phyloP scores from a whole-genome alignment of 1,140 invertebrate genomes.

The Diorhabda elongata region DNA sequence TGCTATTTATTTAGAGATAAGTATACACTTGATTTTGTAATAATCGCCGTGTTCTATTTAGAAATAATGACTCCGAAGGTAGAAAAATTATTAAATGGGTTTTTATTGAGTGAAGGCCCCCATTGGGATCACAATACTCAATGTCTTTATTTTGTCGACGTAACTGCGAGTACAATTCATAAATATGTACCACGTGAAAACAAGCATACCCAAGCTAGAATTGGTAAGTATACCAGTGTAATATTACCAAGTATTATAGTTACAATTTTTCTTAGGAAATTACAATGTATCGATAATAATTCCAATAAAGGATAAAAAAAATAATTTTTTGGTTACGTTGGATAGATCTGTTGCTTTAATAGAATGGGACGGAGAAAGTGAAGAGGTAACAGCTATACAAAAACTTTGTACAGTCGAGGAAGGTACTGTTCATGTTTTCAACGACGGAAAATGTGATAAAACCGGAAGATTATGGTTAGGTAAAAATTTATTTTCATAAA shows the following conservation, averaged over 20 bases:
- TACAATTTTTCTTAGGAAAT: not conserved
- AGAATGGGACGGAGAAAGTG: slow-evolving; percentile 58
- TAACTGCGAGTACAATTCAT: slow-evolving; percentile 53
- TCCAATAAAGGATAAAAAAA: slow-evolving; percentile 58
- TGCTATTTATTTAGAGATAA: too few species aligned
- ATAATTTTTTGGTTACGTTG: slow-evolving; percentile 62
- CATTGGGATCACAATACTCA: slow-evolving; percentile 63
- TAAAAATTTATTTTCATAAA: slow-evolving; percentile 13
- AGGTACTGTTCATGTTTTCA: slow-evolving; percentile 60
- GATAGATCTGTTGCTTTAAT: slow-evolving; percentile 58
- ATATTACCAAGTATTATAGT: not conserved
- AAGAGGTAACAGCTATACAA: slow-evolving; percentile 29
- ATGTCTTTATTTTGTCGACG: slow-evolving; percentile 65
- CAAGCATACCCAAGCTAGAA: slow-evolving; percentile 30
- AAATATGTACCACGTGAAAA: slow-evolving; percentile 38
- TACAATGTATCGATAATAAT: slow-evolving; percentile 51
- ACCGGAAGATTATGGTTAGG: slow-evolving; percentile 65
- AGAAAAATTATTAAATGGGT: slow-evolving; percentile 27
- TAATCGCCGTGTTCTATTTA: not conserved
- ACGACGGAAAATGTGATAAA: slow-evolving; percentile 83
- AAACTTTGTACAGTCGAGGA: slow-evolving; percentile 31
- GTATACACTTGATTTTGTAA: too few species aligned
- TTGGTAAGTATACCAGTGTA: slow-evolving; percentile 26
- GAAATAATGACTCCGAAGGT: slow-evolving; percentile 30
- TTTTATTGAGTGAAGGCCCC: slow-evolving; percentile 58